Evolutionary conservation across 2,797 vertebrate species (phyloP).

Genomic region (Mus spretus): DNA sequence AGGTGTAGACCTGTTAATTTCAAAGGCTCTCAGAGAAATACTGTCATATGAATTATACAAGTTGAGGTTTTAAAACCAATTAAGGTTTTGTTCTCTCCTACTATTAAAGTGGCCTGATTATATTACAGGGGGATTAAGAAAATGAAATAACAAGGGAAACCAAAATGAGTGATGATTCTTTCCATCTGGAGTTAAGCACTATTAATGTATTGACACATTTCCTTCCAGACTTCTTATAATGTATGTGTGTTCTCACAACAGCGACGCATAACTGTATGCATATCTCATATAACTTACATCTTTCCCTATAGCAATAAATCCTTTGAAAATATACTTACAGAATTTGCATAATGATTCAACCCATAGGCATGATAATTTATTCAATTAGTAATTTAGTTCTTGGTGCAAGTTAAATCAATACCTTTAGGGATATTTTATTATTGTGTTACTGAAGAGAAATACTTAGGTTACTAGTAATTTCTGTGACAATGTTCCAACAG

Average conservation of each 20-base stretch:
- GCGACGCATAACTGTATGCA: background rate
- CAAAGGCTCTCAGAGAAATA: conserved; percentile 14
- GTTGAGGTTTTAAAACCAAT: background rate
- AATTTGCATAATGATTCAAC: background rate
- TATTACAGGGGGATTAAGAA: conserved; percentile 9
- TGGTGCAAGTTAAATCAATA: background rate
- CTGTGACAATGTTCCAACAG: conserved; percentile 30
- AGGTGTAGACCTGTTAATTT: background rate
- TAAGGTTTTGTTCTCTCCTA: background rate
- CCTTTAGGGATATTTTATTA: background rate
- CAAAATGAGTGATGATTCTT: background rate
- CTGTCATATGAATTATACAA: background rate
- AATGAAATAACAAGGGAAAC: background rate
- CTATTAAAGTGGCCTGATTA: conserved; percentile 4
- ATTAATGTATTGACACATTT: conserved; percentile 8
- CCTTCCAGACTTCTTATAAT: background rate
- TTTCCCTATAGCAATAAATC: conserved; percentile 29
- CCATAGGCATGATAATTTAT: background rate
- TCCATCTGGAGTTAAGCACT: background rate
- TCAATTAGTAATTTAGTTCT: conserved; percentile 4
- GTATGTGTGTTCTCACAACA: background rate
- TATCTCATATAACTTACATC: background rate
- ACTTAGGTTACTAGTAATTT: conserved; percentile 31
- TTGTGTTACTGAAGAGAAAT: conserved; percentile 50
- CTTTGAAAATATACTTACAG: conserved; percentile 20